phyloP scores from a whole-genome alignment of 2,113 vertebrate genomes.

The Aspidoscelis tigris region DNA sequence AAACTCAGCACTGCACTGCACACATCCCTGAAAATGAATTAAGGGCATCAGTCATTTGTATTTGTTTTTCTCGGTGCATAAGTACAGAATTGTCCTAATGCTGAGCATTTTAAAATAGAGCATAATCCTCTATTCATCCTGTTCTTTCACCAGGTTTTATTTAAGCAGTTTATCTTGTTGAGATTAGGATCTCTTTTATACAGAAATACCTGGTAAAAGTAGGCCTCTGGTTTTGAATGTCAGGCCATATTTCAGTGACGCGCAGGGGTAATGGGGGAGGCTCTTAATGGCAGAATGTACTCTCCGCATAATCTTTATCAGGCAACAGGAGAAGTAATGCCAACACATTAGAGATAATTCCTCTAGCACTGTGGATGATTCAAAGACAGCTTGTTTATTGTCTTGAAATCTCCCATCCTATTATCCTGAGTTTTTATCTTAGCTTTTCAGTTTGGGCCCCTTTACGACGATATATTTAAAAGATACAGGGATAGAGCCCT shows the following conservation, averaged over 20 bases:
- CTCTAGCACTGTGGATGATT: constrained; percentile 41
- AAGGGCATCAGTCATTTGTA: constrained; percentile 24
- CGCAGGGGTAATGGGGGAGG: constrained; percentile 22
- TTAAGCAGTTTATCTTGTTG: constrained; percentile 75
- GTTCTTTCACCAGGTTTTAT: constrained; percentile 74
- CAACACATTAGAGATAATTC: constrained; percentile 61
- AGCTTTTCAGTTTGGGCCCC: constrained; percentile 16
- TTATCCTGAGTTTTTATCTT: constrained; percentile 34
- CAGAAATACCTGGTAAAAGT: constrained; percentile 69
- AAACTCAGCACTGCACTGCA: not conserved
- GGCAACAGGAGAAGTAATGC: constrained; percentile 62
- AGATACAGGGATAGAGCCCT: not conserved
- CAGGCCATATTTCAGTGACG: constrained; percentile 67
- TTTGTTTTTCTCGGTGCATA: constrained; percentile 45
- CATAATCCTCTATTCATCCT: constrained; percentile 60
- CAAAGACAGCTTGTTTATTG: constrained; percentile 47
- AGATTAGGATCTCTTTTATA: constrained; percentile 73
- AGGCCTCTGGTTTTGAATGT: constrained; percentile 70
- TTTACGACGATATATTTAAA: constrained; percentile 13
- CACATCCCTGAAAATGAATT: constrained; percentile 39
- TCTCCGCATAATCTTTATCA: constrained; percentile 64
- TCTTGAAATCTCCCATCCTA: constrained; percentile 33
- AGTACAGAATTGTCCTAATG: constrained; percentile 57
- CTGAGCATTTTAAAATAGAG: constrained; percentile 58
- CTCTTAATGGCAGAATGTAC: constrained; percentile 52